Percentiles rank a stretch among this genome's conserved stretches.
Evolutionary conservation across 2,113 vertebrate genomes (phyloP).

Genomic region (Mustela lutreola): DNA sequence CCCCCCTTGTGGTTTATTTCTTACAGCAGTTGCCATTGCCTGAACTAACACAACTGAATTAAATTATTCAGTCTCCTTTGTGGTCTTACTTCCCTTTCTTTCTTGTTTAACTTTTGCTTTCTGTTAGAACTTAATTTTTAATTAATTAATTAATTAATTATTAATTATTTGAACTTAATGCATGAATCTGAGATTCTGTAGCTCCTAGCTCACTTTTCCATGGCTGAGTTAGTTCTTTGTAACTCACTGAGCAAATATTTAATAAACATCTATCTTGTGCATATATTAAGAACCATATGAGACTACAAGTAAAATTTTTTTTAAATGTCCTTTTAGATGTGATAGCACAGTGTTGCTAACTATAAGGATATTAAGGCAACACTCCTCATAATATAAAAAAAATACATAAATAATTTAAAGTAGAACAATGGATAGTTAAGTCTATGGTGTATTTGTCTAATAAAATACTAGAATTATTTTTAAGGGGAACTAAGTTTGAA

Average conservation of each 20-base stretch:
- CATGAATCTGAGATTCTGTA: neutral
- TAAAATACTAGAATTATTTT: slow-evolving; percentile 35
- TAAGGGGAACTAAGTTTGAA: slow-evolving; percentile 6
- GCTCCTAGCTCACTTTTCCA: neutral
- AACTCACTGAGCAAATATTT: slow-evolving; percentile 21
- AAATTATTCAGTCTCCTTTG: neutral
- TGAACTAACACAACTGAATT: neutral
- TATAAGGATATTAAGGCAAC: neutral
- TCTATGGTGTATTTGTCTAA: neutral
- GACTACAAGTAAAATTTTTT: neutral
- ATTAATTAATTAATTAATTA: too few relatives aligned
- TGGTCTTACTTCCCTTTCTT: neutral
- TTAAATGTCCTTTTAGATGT: neutral
- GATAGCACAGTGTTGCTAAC: slow-evolving; percentile 15
- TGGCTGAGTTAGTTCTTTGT: neutral
- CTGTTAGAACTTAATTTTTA: neutral
- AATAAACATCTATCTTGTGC: neutral
- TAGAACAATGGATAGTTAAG: neutral
- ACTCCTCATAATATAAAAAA: slow-evolving; percentile 20
- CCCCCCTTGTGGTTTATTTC: neutral
- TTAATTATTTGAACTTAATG: slow-evolving; percentile 39
- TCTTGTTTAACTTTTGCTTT: neutral
- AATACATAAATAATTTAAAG: slow-evolving; percentile 30
- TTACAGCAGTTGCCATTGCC: neutral
- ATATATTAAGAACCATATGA: neutral